Percentiles rank a stretch among this genome's conserved stretches.
These are phyloP conservation scores for Caenorhabditis doughertyi DNA, from an alignment of 2,888 invertebrate species.

Conservation along the genomic window DNA sequence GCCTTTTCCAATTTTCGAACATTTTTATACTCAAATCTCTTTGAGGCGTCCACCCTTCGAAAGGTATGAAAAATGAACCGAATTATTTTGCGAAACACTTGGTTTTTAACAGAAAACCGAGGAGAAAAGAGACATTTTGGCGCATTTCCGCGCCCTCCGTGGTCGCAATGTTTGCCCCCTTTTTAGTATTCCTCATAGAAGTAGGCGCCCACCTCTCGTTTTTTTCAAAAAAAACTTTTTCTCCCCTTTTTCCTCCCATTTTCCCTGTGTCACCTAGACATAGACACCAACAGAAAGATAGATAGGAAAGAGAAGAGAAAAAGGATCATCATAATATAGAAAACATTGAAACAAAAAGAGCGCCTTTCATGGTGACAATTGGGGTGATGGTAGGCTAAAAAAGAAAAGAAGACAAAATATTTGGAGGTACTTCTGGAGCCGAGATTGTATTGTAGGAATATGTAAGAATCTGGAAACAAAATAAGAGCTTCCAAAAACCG, in stretches of 20 bases:
- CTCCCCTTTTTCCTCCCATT: neutral
- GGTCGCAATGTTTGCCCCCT: constrained; percentile 20
- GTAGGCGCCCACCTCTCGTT: constrained; percentile 12
- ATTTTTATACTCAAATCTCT: constrained; percentile 9
- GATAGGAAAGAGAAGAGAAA: neutral
- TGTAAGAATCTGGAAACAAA: too few species aligned
- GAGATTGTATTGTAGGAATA: too few species aligned
- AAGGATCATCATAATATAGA: constrained; percentile 4
- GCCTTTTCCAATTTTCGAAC: neutral
- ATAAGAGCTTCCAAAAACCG: too few species aligned
- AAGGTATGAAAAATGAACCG: constrained; percentile 27
- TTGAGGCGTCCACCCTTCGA: neutral
- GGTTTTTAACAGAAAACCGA: too few species aligned
- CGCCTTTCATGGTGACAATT: neutral
- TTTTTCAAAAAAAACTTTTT: neutral
- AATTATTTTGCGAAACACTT: constrained; percentile 11
- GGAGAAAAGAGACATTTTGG: constrained; percentile 17
- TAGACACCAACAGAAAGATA: neutral
- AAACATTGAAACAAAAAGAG: neutral
- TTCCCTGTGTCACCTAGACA: constrained; percentile 10
- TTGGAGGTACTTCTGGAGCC: too few species aligned
- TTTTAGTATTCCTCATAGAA: constrained; percentile 12
- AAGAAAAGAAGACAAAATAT: too few species aligned
- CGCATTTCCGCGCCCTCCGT: constrained; percentile 7
- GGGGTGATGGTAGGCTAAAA: constrained; percentile 20